Evolutionary conservation across 2,113 vertebrate species (phyloP).

Genomic region (Eolophus roseicapilla): DNA sequence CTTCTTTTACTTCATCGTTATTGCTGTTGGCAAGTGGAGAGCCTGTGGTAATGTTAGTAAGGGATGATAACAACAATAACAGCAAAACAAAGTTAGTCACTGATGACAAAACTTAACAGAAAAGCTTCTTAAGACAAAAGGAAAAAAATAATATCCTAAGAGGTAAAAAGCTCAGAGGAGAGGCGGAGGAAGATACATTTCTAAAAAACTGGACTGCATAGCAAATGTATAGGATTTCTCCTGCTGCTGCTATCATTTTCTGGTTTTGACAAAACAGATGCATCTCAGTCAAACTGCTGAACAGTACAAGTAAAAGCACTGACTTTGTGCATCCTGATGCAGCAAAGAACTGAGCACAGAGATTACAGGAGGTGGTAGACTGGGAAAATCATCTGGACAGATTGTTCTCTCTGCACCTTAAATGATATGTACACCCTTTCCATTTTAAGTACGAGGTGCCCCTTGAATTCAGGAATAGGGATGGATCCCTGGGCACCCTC

Average conservation of each 20-base stretch:
- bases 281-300: not conserved
- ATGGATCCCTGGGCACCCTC: accelerated
- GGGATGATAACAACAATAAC: not conserved
- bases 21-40: not conserved
- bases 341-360: not conserved
- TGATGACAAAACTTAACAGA: not conserved
- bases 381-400: not conserved
- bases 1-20: not conserved
- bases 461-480: not conserved
- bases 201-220: not conserved
- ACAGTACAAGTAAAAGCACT: not conserved
- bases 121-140: not conserved
- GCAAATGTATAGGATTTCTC: not conserved
- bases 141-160: not conserved
- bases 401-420: not conserved
- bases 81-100: not conserved
- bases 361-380: not conserved
- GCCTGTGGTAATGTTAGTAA: not conserved
- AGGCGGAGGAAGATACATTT: not conserved
- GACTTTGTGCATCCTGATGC: not conserved
- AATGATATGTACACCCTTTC: not conserved
- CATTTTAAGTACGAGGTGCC: not conserved
- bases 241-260: not conserved
- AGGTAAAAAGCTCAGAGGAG: not conserved
- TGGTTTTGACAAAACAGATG: not conserved